These are phyloP conservation scores for Spodoptera litura DNA, from an alignment of 1,140 invertebrate genomes.

Conservation along the genomic window DNA sequence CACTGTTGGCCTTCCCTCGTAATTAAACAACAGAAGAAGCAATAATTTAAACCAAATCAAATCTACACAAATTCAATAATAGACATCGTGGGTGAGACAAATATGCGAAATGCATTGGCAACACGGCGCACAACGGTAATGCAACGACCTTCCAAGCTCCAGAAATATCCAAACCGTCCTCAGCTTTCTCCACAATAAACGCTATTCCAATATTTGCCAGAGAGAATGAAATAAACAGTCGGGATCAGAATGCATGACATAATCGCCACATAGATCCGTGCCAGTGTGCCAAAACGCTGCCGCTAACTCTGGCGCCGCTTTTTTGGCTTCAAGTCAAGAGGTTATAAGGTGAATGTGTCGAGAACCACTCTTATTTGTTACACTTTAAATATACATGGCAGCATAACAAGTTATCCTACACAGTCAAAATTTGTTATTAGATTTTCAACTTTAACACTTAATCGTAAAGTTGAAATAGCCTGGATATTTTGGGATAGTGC, in stretches of 20 bases:
- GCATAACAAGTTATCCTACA: too few relatives aligned
- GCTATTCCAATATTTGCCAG: slow-evolving; percentile 62
- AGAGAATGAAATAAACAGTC: slow-evolving; percentile 63
- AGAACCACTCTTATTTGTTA: slow-evolving; percentile 52
- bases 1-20: too few relatives aligned
- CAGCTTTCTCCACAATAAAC: slow-evolving; percentile 63
- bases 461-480: too few relatives aligned
- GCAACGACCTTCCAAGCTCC: slow-evolving; percentile 67
- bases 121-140: slow-evolving; percentile 2
- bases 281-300: slow-evolving; percentile 76
- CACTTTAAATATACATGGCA: slow-evolving; percentile 31
- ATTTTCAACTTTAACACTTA: too few relatives aligned
- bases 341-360: slow-evolving; percentile 79
- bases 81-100: slow-evolving; percentile 17
- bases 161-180: slow-evolving; percentile 47
- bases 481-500: background rate
- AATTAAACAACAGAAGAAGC: too few relatives aligned
- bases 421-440: too few relatives aligned
- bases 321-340: slow-evolving; percentile 79
- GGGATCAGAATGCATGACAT: slow-evolving; percentile 80
- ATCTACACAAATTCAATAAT: background rate
- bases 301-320: slow-evolving; percentile 65
- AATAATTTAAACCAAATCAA: background rate
- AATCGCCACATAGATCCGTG: slow-evolving; percentile 81
- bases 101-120: slow-evolving; percentile 30